Conservation (phyloP, 2,797 vertebrate species). For the Simalia tracyae region DNA sequence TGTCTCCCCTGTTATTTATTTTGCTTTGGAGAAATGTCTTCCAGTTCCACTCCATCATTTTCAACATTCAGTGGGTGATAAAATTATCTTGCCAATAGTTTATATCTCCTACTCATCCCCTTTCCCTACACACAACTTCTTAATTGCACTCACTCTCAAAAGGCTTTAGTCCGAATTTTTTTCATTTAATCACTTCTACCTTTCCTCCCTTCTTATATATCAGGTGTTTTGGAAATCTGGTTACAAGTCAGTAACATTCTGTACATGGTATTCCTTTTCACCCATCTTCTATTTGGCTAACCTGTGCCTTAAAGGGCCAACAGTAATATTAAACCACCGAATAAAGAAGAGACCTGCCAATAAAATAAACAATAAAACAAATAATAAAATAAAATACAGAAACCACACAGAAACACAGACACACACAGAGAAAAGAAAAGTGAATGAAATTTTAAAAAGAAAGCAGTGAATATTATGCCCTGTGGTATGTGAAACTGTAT, state of each 20-base stretch:
- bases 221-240: background rate
- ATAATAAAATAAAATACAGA: background rate
- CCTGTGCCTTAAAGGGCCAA: background rate
- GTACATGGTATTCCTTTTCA: background rate
- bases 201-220: background rate
- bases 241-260: background rate
- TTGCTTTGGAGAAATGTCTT: slow-evolving; percentile 7
- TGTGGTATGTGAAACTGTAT: background rate
- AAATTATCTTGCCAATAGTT: slow-evolving; percentile 17
- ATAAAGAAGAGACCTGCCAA: background rate
- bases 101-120: background rate
- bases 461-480: background rate
- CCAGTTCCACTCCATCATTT: slow-evolving; percentile 13
- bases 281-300: background rate
- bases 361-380: background rate
- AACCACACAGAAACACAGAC: background rate
- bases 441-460: background rate
- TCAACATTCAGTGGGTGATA: slow-evolving; percentile 13
- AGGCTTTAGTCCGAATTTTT: background rate
- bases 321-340: background rate
- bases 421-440: background rate
- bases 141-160: background rate
- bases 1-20: background rate
- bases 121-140: background rate
- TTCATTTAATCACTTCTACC: background rate